These are phyloP conservation scores for Styela plicata DNA, from an alignment of 23 tunicate genomes.

Conservation along the genomic window DNA sequence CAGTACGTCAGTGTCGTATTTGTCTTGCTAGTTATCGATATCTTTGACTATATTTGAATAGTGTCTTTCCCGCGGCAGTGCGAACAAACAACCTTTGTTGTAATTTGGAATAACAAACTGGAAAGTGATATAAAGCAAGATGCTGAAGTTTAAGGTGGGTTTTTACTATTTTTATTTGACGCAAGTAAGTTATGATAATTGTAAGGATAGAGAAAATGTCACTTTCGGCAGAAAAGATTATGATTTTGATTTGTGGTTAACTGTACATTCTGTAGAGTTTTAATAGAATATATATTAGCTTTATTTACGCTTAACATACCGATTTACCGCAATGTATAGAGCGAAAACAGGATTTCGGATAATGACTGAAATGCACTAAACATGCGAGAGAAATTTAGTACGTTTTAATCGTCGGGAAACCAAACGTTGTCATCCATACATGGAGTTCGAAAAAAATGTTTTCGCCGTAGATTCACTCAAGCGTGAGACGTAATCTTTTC, in stretches of 20 bases:
- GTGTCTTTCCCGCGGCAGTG: slow-evolving; percentile 1
- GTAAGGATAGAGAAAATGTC: no score
- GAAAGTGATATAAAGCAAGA: not conserved
- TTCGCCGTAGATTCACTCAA: not conserved
- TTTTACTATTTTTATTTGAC: no score
- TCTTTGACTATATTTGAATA: not conserved
- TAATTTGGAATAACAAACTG: not conserved
- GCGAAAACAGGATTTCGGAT: no score
- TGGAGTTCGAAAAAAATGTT: not conserved
- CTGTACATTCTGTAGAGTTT: no score
- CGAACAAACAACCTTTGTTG: not conserved
- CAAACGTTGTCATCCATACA: not conserved
- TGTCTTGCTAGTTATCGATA: not conserved
- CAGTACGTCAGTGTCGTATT: not conserved
- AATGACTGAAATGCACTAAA: not conserved
- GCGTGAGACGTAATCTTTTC: not conserved
- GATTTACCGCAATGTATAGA: no score
- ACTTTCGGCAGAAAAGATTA: no score
- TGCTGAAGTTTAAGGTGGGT: not conserved
- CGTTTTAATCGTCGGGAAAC: not conserved
- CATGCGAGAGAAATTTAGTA: not conserved
- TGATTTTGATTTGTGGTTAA: no score
- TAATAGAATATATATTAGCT: no score
- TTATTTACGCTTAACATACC: no score
- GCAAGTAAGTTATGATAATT: no score